Evolutionary conservation across 2,113 vertebrate species (phyloP).

Genomic region (Pteruthius melanotis): DNA sequence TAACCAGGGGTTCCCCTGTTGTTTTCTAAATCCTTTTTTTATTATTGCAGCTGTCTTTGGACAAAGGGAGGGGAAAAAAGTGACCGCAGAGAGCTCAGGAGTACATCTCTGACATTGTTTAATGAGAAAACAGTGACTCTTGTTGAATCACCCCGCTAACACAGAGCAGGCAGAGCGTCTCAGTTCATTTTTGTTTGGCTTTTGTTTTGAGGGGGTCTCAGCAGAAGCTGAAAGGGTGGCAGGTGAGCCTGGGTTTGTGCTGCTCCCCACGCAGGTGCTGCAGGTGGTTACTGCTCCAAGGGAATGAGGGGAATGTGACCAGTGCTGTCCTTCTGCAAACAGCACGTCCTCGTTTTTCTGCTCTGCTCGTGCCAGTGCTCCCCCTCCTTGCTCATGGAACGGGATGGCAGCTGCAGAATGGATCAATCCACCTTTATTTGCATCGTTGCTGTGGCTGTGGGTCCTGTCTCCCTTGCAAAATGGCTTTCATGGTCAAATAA

Average conservation of each 20-base stretch:
- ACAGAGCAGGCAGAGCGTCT: not conserved
- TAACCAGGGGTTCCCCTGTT: not conserved
- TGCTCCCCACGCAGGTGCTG: not conserved
- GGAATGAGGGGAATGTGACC: not conserved
- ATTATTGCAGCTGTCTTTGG: constrained; percentile 59
- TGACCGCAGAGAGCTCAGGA: constrained; percentile 3
- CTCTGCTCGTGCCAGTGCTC: not conserved
- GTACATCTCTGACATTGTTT: constrained; percentile 2
- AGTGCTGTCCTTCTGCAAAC: not conserved
- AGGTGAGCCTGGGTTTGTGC: not conserved
- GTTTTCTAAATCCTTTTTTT: constrained; percentile 29
- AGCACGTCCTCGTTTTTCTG: not conserved
- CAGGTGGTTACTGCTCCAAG: not conserved
- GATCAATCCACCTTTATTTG: not conserved
- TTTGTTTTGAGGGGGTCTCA: not conserved
- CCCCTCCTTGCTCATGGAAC: not conserved
- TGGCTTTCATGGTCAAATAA: not conserved
- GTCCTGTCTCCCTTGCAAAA: not conserved
- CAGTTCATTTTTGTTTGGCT: not conserved
- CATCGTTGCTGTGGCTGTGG: not conserved
- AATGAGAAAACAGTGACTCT: constrained; percentile 7
- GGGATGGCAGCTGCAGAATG: not conserved
- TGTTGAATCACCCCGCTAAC: not conserved
- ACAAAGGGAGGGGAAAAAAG: not conserved
- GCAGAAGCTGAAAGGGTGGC: not conserved